These are phyloP conservation scores for Nettapus auritus DNA, from an alignment of 2,113 vertebrate genomes.

Conservation along the genomic window DNA sequence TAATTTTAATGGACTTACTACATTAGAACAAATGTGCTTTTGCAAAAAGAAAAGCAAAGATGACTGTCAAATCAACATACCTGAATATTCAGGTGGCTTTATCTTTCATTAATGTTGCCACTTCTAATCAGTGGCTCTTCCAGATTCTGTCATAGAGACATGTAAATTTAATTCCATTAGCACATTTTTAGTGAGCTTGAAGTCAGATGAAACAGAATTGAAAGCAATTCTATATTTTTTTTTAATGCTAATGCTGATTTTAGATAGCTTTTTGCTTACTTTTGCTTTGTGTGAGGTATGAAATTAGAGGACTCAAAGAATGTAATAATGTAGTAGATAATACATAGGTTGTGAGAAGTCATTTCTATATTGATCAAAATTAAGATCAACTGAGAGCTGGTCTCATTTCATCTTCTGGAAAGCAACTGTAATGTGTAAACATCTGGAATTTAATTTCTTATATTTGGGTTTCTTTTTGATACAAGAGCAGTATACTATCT, in stretches of 20 bases:
- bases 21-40: neutral
- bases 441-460: neutral
- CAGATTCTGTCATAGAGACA: neutral
- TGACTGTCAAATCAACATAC: neutral
- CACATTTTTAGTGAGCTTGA: neutral
- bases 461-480: neutral
- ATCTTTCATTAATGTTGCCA: neutral
- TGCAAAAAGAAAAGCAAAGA: neutral
- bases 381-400: neutral
- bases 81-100: neutral
- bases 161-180: neutral
- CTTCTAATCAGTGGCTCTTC: neutral
- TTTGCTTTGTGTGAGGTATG: neutral
- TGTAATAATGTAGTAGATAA: neutral
- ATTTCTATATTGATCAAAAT: neutral
- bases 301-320: neutral
- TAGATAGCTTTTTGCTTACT: neutral
- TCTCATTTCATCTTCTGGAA: neutral
- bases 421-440: neutral
- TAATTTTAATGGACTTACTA: neutral
- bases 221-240: neutral
- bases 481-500: neutral
- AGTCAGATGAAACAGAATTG: neutral
- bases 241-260: neutral
- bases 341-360: neutral